Percentiles rank a stretch among this genome's conserved stretches.
Conservation (phyloP, 2,113 vertebrate species). For the Semnopithecus entellus region DNA sequence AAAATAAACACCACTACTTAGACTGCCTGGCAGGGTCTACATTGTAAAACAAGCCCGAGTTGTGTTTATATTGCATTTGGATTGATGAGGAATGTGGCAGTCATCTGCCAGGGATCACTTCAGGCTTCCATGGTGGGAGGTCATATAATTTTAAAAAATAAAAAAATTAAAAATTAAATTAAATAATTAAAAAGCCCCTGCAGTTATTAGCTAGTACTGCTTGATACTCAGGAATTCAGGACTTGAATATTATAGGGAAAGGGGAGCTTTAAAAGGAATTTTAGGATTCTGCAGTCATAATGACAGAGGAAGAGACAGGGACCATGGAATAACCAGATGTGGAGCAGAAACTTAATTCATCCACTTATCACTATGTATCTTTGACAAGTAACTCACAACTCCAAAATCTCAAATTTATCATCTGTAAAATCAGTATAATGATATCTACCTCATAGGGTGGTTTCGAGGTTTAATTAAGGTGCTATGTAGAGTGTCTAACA, state of each 20-base stretch:
- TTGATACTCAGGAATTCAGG: not conserved
- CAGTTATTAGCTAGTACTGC: not conserved
- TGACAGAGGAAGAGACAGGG: not conserved
- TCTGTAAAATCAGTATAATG: not conserved
- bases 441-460: not conserved
- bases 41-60: not conserved
- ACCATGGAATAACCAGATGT: not conserved
- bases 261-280: not conserved
- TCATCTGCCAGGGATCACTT: not conserved
- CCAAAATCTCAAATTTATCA: not conserved
- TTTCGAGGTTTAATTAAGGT: not conserved
- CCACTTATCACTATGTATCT: not conserved
- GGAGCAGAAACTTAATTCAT: not conserved
- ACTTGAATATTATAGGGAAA: not conserved
- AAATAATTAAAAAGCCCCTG: not conserved
- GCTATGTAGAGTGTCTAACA: not conserved
- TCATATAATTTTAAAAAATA: not conserved
- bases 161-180: not conserved
- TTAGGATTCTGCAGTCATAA: not conserved
- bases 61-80: constrained; percentile 11
- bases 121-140: not conserved
- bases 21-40: not conserved
- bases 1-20: constrained; percentile 6
- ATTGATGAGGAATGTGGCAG: not conserved
- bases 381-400: not conserved